A percentile compares a stretch with the other conserved stretches of the same genome.
Evolutionary conservation across 2,113 vertebrate species (phyloP).

Genomic region (Mormoops blainvillei): DNA sequence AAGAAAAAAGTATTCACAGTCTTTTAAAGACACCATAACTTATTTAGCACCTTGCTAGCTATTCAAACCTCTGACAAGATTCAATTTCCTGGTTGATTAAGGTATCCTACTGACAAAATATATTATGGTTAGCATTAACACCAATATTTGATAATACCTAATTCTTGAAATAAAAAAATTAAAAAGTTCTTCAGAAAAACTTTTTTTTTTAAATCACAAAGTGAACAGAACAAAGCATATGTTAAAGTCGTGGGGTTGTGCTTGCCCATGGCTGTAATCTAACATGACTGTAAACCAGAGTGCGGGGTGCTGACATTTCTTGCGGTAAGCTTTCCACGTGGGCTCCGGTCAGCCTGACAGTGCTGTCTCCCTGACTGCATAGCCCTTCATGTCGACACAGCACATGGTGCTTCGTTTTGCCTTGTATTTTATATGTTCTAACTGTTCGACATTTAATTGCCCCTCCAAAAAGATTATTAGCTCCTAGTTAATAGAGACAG

Average conservation of each 20-base stretch:
- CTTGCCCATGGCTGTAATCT: not conserved
- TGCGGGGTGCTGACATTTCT: not conserved
- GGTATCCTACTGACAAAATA: not conserved
- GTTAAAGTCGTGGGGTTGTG: not conserved
- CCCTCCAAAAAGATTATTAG: not conserved
- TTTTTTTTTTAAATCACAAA: not conserved
- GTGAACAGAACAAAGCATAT: not conserved
- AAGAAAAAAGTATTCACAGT: not conserved
- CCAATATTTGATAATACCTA: not conserved
- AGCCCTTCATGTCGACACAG: too few relatives aligned
- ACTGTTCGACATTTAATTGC: not conserved
- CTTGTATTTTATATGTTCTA: not conserved
- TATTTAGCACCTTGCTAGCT: slow-evolving; percentile 48
- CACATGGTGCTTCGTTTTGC: not conserved
- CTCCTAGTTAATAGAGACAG: not conserved
- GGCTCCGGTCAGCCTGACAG: not conserved
- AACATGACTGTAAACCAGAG: not conserved
- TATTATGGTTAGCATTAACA: not conserved
- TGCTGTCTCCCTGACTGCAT: not conserved
- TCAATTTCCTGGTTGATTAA: slow-evolving; percentile 52
- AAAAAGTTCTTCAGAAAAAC: not conserved
- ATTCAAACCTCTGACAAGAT: slow-evolving; percentile 32
- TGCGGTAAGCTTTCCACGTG: fast-evolving
- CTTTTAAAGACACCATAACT: not conserved
- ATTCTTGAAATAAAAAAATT: not conserved